These are phyloP conservation scores for Tetranychus piercei DNA, from an alignment of 2,888 invertebrate genomes.

Conservation along the genomic window DNA sequence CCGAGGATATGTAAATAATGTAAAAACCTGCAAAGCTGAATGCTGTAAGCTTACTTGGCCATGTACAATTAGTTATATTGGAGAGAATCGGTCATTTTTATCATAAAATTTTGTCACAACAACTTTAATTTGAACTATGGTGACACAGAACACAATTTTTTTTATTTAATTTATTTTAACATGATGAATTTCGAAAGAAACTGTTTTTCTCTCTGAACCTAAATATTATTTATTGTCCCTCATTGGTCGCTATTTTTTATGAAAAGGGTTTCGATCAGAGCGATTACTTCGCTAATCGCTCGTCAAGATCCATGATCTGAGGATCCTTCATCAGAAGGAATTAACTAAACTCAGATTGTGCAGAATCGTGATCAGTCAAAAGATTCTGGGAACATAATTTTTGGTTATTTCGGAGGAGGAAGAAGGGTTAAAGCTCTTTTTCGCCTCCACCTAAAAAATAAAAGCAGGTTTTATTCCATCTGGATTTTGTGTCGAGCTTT, in stretches of 20 bases:
- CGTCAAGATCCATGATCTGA: conserved; percentile 4
- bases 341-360: conserved; percentile 22
- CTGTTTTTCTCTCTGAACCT: background rate
- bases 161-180: too few relatives aligned
- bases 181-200: background rate
- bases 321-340: background rate
- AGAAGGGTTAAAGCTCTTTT: conserved; percentile 8
- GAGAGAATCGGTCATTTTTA: too few relatives aligned
- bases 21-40: too few relatives aligned
- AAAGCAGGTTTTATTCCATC: background rate
- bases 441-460: background rate
- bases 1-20: conserved; percentile 61
- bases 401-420: conserved; percentile 21
- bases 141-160: too few relatives aligned
- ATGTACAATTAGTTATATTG: too few relatives aligned
- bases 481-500: background rate
- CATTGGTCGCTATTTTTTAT: background rate
- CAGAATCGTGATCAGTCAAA: conserved; percentile 32
- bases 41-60: too few relatives aligned
- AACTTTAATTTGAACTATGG: too few relatives aligned
- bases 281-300: background rate
- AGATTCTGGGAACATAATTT: conserved; percentile 33
- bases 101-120: too few relatives aligned
- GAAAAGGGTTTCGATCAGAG: conserved; percentile 17
- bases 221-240: background rate